A percentile compares a stretch with the other conserved stretches of the same genome.
Evolutionary conservation across 30 jellyfish, hydroid and myxozoan genomes (phyloP).

Genomic region (Clytia hemisphaerica): DNA sequence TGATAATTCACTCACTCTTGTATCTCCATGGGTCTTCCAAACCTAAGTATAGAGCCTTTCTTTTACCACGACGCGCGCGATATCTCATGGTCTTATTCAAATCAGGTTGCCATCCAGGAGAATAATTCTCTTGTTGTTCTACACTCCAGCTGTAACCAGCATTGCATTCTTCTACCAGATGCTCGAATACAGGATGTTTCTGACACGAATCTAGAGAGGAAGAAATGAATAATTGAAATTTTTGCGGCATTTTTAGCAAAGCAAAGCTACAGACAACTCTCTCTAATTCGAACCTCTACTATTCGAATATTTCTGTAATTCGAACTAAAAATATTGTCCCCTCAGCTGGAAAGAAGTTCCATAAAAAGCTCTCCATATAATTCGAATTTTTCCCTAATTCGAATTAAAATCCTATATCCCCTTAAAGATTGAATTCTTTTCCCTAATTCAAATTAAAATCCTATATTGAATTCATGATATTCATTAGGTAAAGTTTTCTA

Average conservation of each 20-base stretch:
- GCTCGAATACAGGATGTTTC: constrained; percentile 59
- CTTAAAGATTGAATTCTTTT: no score
- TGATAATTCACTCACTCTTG: constrained; percentile 22
- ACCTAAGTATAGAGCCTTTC: constrained; percentile 73
- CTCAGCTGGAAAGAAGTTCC: no score
- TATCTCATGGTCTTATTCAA: constrained; percentile 39
- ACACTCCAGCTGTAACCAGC: constrained; percentile 64
- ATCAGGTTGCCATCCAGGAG: constrained; percentile 85
- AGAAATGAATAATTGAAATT: no score
- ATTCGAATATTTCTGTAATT: neutral
- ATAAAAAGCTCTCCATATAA: no score
- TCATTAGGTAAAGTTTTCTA: no score
- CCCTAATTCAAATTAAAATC: no score
- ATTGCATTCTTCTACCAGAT: constrained; percentile 54
- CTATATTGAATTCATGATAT: no score
- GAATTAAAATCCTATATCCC: no score
- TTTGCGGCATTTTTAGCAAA: no score
- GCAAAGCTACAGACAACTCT: no score
- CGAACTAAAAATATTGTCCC: neutral
- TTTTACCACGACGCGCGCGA: constrained; percentile 44
- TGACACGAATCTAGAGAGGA: constrained; percentile 55
- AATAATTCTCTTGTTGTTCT: constrained; percentile 55
- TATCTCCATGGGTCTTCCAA: constrained; percentile 82
- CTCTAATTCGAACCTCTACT: no score
- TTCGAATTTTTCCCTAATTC: no score